Base-by-base conservation (phyloP, 2,113 vertebrate genomes). In the Callithrix jacchus region DNA sequence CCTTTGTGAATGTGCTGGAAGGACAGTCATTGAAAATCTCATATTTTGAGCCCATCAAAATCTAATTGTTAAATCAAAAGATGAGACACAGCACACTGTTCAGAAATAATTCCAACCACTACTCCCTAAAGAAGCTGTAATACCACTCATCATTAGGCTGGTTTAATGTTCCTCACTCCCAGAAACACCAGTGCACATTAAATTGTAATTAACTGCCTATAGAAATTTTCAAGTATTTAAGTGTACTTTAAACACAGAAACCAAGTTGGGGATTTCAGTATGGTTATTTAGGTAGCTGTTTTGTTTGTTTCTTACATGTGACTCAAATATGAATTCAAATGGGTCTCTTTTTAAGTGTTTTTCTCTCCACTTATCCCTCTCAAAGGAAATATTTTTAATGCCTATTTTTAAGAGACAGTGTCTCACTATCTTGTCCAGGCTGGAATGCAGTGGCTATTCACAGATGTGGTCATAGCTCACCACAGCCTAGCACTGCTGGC, bases 1-100 rank as follows among this genome's bases (percentile, higher is more conserved):
- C n/a, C n/a, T 93, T 64, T 64, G 71, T 79, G 17, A 64, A 35
- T 91, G 88, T 96, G 64, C 54, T 85, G 74, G 37, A 83, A 87
- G 47, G 21, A 71, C 10, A 47, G 13, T 35, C 20, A 77, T 13
- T 88, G 21, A 89, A 88, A 84, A 84, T 82, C 23, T 21, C 76
- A 27, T n/a, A 52, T 14, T 64, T 11, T 30, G 13, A 86, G 45
- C 8, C 35, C 16, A 45, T 92, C 10, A 89, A 80, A 86, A 89
- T 49, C n/a, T 76, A 68, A 73, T n/a, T 30, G n/a, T 91, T 61
- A 56, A 10, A 32, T 52, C 10, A 86, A 58, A 94, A 87, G 54
- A 68, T 49, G 14, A 86, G 45, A 61, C 6, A 64, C 0, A 25
- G 2, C 18, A 70, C 23, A 84, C 11, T 23, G 17, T n/a, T 58